Base-by-base conservation (phyloP, 2,888 invertebrate genomes). In the Molanna angustata region DNA sequence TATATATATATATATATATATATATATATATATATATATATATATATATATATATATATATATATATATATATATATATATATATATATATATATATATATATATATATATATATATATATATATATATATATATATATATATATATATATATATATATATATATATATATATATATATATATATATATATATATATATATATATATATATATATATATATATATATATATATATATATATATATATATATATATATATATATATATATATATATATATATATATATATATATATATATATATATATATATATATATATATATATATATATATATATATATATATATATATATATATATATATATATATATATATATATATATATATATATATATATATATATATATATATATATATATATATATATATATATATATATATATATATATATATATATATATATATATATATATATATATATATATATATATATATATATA, bases 71-170 rank as follows among this genome's bases (percentile, higher is more conserved):
- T n/a, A n/a, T n/a, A n/a, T n/a, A n/a, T n/a, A n/a, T n/a, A n/a
- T n/a, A n/a, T n/a, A n/a, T n/a, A n/a, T n/a, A n/a, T n/a, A n/a
- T n/a, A n/a, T n/a, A n/a, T n/a, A n/a, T n/a, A n/a, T n/a, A n/a
- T n/a, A n/a, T n/a, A n/a, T n/a, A n/a, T n/a, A n/a, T n/a, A n/a
- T n/a, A n/a, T n/a, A n/a, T n/a, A n/a, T n/a, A n/a, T n/a, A n/a
- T n/a, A n/a, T n/a, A n/a, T n/a, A n/a, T n/a, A n/a, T n/a, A n/a
- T n/a, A n/a, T n/a, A n/a, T n/a, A n/a, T n/a, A n/a, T n/a, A n/a
- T 35, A 35, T 35, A 35, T 35, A 35, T 35, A 35, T 35, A 35
- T 35, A 35, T 35, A 35, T 35, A 35, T 35, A 35, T 35, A 35
- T 35, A 35, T 35, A 35, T 35, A 35, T 35, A 35, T 35, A 35